These are phyloP conservation scores for Labrus mixtus DNA, from an alignment of 2,113 vertebrate genomes.

Conservation along the genomic window DNA sequence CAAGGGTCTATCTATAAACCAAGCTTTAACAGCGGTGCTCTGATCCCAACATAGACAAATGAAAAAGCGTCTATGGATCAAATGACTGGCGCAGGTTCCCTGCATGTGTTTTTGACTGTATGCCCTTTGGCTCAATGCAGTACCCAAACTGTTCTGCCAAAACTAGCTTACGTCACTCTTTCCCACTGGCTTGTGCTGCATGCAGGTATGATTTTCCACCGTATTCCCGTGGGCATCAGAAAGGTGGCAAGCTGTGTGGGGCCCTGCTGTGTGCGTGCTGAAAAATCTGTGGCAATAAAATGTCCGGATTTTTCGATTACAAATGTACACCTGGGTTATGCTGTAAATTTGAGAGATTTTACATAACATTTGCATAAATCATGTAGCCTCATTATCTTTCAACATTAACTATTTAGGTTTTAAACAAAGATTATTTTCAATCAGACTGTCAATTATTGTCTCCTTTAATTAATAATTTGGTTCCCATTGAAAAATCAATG, in stretches of 20 bases:
- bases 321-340: not conserved
- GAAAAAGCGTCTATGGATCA: conserved; percentile 43
- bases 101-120: conserved; percentile 58
- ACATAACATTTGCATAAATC: not conserved
- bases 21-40: not conserved
- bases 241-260: conserved; percentile 31
- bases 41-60: conserved; percentile 36
- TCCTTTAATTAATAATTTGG: no score
- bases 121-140: conserved; percentile 68
- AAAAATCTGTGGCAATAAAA: conserved; percentile 10
- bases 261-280: conserved; percentile 18
- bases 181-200: conserved; percentile 47
- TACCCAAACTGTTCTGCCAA: conserved; percentile 70
- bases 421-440: no score
- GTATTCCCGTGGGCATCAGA: conserved; percentile 18
- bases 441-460: no score
- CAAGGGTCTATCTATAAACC: conserved; percentile 12
- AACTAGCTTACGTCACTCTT: conserved; percentile 62
- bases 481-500: no score
- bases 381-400: no score
- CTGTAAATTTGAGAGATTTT: not conserved
- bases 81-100: conserved; percentile 42
- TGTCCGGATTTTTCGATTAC: not conserved
- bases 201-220: conserved; percentile 58
- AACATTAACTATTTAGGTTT: no score